Evolutionary conservation across 2,888 invertebrate genomes (phyloP), one percentile per base, ranked within the genome.

Genomic region (Lycocerus yunnanus): DNA sequence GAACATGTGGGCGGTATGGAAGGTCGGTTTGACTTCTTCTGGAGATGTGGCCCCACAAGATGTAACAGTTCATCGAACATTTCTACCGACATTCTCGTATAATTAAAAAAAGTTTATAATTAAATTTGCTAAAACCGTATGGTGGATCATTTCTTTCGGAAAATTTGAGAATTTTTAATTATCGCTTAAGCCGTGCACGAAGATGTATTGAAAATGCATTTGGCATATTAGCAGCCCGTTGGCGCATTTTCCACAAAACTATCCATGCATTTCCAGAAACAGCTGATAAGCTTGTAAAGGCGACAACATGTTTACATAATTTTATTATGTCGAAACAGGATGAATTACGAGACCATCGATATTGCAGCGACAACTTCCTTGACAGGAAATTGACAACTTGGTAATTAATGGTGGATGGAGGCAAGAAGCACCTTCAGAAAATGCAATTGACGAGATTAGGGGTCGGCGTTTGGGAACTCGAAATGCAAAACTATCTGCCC

Each of bases 41-140:
- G n/a, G n/a, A n/a, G n/a, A n/a, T n/a, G n/a, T n/a, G n/a, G n/a
- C n/a, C n/a, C n/a, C n/a, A n/a, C n/a, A n/a, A n/a, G n/a, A n/a
- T n/a, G n/a, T n/a, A n/a, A n/a, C n/a, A n/a, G n/a, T n/a, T n/a
- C n/a, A n/a, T n/a, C n/a, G n/a, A n/a, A n/a, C n/a, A n/a, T n/a
- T n/a, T n/a, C n/a, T n/a, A n/a, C n/a, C n/a, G n/a, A n/a, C n/a
- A n/a, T n/a, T n/a, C n/a, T n/a, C n/a, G n/a, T n/a, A n/a, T n/a
- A n/a, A n/a, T n/a, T n/a, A n/a, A n/a, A n/a, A n/a, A n/a, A n/a
- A n/a, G n/a, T n/a, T 69, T 18, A 4, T 4, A 18, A 3, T 18
- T 18, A 18, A 81, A 65, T 82, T 72, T 76, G 15, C 61, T 77
- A 63, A 68, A 76, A 58, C 78, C 78, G n/a, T 80, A 73, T 73